A percentile compares a stretch with the other conserved stretches of the same genome.
phyloP scores from a whole-genome alignment of 92 coral and sea anemone genomes.

The Bergia puertoricense region DNA sequence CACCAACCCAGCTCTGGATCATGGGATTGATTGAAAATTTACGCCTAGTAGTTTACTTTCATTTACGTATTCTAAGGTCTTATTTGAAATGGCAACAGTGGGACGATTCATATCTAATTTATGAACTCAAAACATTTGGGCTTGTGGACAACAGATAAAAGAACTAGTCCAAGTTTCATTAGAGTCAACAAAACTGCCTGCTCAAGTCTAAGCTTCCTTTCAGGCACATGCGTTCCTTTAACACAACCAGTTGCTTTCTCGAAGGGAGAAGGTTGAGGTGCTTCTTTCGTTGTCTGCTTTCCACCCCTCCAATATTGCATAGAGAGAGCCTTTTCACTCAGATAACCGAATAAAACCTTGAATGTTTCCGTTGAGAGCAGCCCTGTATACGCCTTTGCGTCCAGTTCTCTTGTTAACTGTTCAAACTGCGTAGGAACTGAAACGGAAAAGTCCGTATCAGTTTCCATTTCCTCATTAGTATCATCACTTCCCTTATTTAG shows the following conservation, averaged over 20 bases:
- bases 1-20: no score
- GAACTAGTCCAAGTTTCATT: constrained; percentile 25
- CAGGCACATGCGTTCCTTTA: constrained; percentile 32
- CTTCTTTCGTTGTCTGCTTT: constrained; percentile 52
- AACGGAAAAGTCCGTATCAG: background rate
- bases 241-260: constrained; percentile 30
- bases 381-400: constrained; percentile 47
- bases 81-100: no score
- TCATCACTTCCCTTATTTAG: background rate
- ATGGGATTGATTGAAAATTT: no score
- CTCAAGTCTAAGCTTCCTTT: constrained; percentile 35
- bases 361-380: constrained; percentile 44
- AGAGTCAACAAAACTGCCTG: constrained; percentile 35
- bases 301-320: constrained; percentile 67
- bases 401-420: constrained; percentile 47
- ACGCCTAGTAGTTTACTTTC: no score
- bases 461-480: constrained; percentile 20
- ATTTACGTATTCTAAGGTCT: no score
- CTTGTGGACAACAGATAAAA: constrained; percentile 29
- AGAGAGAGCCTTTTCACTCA: constrained; percentile 46
- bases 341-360: constrained; percentile 52
- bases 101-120: no score
- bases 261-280: constrained; percentile 27
- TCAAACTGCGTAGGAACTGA: constrained; percentile 48
- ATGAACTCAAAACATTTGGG: no score